Evolutionary conservation across 2,888 invertebrate species (phyloP).

Genomic region (Agonopterix heracliana): DNA sequence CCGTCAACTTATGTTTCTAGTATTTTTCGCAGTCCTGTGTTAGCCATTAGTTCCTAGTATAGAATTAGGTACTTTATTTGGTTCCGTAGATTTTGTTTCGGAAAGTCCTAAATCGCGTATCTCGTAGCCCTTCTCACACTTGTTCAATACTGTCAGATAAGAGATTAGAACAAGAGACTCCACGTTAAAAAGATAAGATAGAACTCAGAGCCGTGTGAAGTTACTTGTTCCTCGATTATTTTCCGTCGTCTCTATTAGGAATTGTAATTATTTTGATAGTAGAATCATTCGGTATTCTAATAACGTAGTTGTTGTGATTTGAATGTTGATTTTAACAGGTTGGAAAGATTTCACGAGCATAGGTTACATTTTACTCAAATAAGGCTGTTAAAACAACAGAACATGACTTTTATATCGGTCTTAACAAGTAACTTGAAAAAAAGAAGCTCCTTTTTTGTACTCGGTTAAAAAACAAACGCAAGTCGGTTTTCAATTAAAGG

Average conservation of each 20-base stretch:
- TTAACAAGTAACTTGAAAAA: too few species aligned
- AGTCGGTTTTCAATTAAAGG: conserved; percentile 6
- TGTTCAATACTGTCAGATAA: conserved; percentile 15
- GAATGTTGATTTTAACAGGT: neutral
- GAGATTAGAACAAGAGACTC: conserved; percentile 13
- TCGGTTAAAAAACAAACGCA: neutral
- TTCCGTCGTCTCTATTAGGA: conserved; percentile 21
- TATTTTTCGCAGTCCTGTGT: too few species aligned
- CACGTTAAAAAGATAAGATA: conserved; percentile 21
- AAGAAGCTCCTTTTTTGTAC: too few species aligned
- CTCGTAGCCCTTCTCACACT: conserved; percentile 17
- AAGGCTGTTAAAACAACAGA: neutral
- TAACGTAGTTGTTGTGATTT: neutral
- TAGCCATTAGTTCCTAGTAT: too few species aligned
- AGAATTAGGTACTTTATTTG: too few species aligned
- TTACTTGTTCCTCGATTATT: conserved; percentile 25
- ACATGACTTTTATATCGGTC: too few species aligned
- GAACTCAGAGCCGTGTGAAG: conserved; percentile 16
- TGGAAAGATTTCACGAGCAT: neutral
- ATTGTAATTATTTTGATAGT: too few species aligned
- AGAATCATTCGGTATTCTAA: neutral
- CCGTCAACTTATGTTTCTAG: too few species aligned
- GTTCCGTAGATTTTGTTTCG: neutral
- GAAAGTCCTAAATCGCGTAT: neutral
- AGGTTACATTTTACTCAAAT: neutral